Base-by-base conservation (phyloP, 2,797 vertebrate genomes). In the Prunella strophiata region DNA sequence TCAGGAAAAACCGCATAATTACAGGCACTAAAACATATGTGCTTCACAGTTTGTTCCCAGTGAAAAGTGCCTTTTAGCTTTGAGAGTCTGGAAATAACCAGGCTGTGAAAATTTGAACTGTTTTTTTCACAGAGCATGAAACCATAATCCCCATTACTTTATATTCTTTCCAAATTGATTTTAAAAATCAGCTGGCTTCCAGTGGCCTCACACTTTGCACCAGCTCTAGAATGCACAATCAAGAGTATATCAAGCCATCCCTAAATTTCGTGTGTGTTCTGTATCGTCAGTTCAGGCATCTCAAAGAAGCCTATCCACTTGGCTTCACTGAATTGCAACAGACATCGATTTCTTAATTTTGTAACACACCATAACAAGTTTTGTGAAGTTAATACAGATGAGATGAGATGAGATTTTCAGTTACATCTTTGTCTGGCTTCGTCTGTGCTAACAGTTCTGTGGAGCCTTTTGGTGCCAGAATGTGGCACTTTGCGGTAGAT, bases 1-100 rank as follows among this genome's bases (percentile, higher is more conserved):
- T 62, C 66, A 67, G 36, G 38, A 36, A 63, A 94, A 88, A n/a
- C n/a, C 52, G 26, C 47, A 42, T 76, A 73, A 82, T 80, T 83
- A 48, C 27, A 85, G 58, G 36, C 19, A 30, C 48, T 57, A 65
- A 50, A 93, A 91, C 71, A 72, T 52, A 27, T 3, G 26, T 32
- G 32, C 36, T 71, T 82, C 42, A 54, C 55, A 71, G 63, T 62
- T 88, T 42, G n/a, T 65, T 94, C 45, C n/a, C 36, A 19, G 29
- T 68, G 61, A 89, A 78, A 95, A 85, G 50, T 32, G 67, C 32
- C 45, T 85, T 76, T 83, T 82, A 89, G 78, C 91, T 72, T 54
- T 55, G 36, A 87, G 62, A 87, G 42, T 52, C 67, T 93, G 52
- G 89, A 92, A 97, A 93, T 65, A 89, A 63, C 15, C 47, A 82